A percentile compares a stretch with the other conserved stretches of the same genome.
Conservation (phyloP, 2,888 invertebrate genomes). For the Timema cristinae region DNA sequence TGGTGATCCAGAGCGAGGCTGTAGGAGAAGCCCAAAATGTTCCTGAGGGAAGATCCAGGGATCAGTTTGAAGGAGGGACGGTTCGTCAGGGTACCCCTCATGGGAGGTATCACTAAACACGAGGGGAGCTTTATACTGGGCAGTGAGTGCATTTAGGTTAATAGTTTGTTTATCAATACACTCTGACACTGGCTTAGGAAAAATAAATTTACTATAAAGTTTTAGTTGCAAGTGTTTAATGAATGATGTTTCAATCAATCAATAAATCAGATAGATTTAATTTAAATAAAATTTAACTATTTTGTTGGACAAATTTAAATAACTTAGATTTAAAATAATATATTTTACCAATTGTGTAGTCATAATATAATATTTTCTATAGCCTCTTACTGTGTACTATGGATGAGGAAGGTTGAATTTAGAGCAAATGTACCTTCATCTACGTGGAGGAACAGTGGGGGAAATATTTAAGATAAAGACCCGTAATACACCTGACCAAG, state of each 20-base stretch:
- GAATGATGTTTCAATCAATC: not conserved
- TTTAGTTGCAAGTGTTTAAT: not conserved
- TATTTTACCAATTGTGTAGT: no score
- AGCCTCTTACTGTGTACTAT: no score
- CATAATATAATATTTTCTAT: no score
- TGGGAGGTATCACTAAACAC: slow-evolving; percentile 49
- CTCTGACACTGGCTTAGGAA: not conserved
- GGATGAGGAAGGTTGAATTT: no score
- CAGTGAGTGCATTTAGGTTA: slow-evolving; percentile 39
- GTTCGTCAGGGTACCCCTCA: slow-evolving; percentile 44
- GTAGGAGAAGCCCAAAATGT: slow-evolving; percentile 36
- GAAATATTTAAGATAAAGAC: no score
- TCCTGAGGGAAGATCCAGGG: slow-evolving; percentile 37
- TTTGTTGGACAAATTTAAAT: no score
- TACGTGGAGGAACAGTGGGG: no score
- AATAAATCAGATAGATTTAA: no score
- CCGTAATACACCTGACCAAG: no score
- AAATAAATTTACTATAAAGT: not conserved
- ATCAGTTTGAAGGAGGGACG: slow-evolving; percentile 34
- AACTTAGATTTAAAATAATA: no score
- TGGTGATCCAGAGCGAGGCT: slow-evolving; percentile 40
- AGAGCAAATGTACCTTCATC: no score
- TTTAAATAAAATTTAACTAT: no score
- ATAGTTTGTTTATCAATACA: not conserved
- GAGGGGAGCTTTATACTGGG: slow-evolving; percentile 48